Evolutionary conservation across 2,888 invertebrate species (phyloP).

Genomic region (Amiota communis): DNA sequence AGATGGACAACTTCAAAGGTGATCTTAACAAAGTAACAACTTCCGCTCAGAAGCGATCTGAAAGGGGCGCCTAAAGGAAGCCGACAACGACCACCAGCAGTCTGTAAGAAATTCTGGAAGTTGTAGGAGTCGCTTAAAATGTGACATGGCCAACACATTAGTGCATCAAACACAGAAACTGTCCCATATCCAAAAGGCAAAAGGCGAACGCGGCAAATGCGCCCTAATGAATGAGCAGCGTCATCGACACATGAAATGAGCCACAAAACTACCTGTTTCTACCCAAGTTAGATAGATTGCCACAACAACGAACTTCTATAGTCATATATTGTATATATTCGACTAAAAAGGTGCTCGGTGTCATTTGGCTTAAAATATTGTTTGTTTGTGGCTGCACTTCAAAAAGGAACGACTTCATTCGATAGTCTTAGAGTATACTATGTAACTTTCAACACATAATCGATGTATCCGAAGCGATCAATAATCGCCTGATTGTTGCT

Average conservation of each 20-base stretch:
- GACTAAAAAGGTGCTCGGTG: neutral
- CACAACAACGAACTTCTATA: no score
- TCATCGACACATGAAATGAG: conserved; percentile 27
- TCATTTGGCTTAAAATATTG: conserved; percentile 31
- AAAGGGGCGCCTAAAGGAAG: neutral
- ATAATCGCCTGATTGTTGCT: conserved; percentile 32
- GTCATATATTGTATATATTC: no score
- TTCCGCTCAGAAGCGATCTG: neutral
- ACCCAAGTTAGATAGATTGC: neutral
- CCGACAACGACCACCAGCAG: conserved; percentile 36
- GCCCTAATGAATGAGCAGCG: conserved; percentile 60
- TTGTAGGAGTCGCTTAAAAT: conserved; percentile 60
- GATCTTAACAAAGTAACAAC: conserved; percentile 22
- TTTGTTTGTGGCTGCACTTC: conserved; percentile 28
- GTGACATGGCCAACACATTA: conserved; percentile 64
- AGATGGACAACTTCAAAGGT: neutral
- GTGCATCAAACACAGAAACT: conserved; percentile 22
- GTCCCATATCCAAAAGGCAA: conserved; percentile 1
- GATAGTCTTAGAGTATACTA: neutral
- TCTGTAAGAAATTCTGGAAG: conserved; percentile 27
- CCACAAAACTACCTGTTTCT: conserved; percentile 28
- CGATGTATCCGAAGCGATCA: neutral
- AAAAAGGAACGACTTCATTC: neutral
- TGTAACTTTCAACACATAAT: conserved; percentile 9
- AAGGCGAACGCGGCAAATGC: conserved; percentile 41